Evolutionary conservation across 2,797 vertebrate genomes (phyloP).

Genomic region (Argentina silus): DNA sequence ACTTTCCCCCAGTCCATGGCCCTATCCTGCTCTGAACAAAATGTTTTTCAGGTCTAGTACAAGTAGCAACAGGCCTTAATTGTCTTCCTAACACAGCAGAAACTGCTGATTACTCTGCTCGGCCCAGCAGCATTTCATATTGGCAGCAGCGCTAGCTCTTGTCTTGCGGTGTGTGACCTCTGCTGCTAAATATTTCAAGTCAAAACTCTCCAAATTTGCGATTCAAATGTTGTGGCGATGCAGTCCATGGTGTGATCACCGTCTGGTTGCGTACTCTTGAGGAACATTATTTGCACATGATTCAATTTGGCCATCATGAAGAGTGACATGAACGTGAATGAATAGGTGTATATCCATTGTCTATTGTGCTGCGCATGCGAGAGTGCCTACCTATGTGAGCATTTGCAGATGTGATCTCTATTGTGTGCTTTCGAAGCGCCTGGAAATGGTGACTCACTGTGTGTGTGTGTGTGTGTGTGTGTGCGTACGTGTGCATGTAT

Average conservation of each 20-base stretch:
- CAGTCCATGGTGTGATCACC: background rate
- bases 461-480: background rate
- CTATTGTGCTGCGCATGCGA: background rate
- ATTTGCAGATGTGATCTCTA: background rate
- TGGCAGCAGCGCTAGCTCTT: background rate
- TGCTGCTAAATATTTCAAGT: background rate
- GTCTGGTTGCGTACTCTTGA: background rate
- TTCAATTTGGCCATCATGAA: conserved; percentile 1
- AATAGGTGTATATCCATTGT: background rate
- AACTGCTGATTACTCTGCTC: conserved; percentile 35
- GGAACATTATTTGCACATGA: conserved; percentile 13
- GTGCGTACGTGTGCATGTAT: background rate
- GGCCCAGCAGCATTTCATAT: conserved; percentile 28
- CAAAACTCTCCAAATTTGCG: conserved; percentile 9
- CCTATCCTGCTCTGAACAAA: background rate
- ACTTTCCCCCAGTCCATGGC: too few species aligned
- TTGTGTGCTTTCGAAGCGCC: conserved; percentile 5
- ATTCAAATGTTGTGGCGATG: conserved; percentile 1
- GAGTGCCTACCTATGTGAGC: background rate
- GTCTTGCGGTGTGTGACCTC: background rate
- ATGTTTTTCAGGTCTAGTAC: conserved; percentile 24
- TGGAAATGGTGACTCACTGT: background rate
- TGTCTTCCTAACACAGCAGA: conserved; percentile 12
- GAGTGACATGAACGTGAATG: background rate
- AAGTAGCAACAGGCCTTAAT: conserved; percentile 52